phyloP scores from a whole-genome alignment of 2,888 invertebrate species.

The Frankliniella fusca region DNA sequence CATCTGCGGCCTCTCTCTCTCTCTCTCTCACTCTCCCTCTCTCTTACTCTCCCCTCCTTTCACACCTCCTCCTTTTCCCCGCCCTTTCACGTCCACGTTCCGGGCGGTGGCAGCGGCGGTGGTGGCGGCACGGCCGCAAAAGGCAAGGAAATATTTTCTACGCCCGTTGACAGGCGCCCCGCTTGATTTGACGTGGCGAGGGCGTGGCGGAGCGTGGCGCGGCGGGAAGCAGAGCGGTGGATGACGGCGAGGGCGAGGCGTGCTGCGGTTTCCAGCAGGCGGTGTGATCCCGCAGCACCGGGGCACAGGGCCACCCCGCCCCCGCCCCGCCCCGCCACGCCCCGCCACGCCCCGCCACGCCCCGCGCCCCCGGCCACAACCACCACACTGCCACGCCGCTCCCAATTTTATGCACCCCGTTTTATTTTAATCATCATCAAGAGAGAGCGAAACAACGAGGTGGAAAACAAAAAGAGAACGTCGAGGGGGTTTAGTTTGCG shows the following conservation, averaged over 20 bases:
- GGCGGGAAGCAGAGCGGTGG: background rate
- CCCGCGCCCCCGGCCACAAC: slow-evolving; percentile 16
- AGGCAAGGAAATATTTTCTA: background rate
- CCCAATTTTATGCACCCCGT: too few relatives aligned
- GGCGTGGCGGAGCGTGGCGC: background rate
- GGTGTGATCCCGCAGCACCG: background rate
- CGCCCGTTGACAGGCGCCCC: background rate
- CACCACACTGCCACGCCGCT: slow-evolving; percentile 32
- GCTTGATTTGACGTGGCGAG: slow-evolving; percentile 4
- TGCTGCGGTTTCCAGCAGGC: background rate
- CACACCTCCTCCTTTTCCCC: slow-evolving; percentile 41
- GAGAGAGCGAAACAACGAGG: too few relatives aligned
- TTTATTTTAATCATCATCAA: too few relatives aligned
- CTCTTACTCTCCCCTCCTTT: slow-evolving; percentile 26
- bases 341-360: slow-evolving; percentile 38
- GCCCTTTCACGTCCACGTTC: slow-evolving; percentile 41
- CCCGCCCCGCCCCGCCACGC: slow-evolving; percentile 35
- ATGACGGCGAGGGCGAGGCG: background rate
- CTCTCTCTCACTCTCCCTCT: slow-evolving; percentile 23
- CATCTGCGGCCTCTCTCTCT: slow-evolving; percentile 30
- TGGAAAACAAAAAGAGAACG: too few relatives aligned
- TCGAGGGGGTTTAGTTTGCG: too few relatives aligned
- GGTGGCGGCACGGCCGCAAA: slow-evolving; percentile 55
- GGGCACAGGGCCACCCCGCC: slow-evolving; percentile 11
- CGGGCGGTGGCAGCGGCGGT: slow-evolving; percentile 53